Evolutionary conservation across 2,888 invertebrate genomes (phyloP), one percentile per base, ranked within the genome.

Genomic region (Ganaspis brasiliensis): DNA sequence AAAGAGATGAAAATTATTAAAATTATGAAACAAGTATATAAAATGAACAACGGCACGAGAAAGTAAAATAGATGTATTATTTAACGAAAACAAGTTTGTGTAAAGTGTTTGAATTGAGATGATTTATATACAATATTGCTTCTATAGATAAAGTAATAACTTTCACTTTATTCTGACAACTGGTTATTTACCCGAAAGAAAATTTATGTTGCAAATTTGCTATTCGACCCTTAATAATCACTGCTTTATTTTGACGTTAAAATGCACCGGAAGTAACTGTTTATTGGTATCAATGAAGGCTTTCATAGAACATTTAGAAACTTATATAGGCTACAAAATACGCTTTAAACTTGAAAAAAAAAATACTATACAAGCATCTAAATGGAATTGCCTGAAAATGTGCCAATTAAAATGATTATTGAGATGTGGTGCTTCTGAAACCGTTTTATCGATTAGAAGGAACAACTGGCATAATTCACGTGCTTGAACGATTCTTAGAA

Each of bases 211-310:
- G 45, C 40, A 14, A 67, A 21, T 52, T 52, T 63, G 45, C 45
- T 24, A 3, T 67, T 45, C 24, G 26, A 45, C 67, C 45, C 26
- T 45, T n/a, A 67, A 24, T 67, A 67, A 67, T 67, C 45, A 45
- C 24, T 45, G 45, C 24, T 67, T 45, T 67, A 45, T 45, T 45
- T 24, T 45, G 21, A 45, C 4, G 45, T 16, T 49, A 45, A 67
- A 24, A 24, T 67, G n/a, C 24, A 45, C 67, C 67, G 67, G 26
- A 67, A 45, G 67, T 67, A 67, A 67, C 67, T n/a, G 26, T 21
- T 24, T 24, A 49, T 16, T 24, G 67, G 67, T 67, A 45, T 24
- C 45, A 45, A 16, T 10, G 67, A 67, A n/a, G 45, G 24, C 24
- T 21, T 67, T 67, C 45, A 21, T 24, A 45, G 24, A 67, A 45